A percentile compares a stretch with the other conserved stretches of the same genome.
phyloP scores from a whole-genome alignment of 1,140 invertebrate genomes.

The Sinonovacula constricta region DNA sequence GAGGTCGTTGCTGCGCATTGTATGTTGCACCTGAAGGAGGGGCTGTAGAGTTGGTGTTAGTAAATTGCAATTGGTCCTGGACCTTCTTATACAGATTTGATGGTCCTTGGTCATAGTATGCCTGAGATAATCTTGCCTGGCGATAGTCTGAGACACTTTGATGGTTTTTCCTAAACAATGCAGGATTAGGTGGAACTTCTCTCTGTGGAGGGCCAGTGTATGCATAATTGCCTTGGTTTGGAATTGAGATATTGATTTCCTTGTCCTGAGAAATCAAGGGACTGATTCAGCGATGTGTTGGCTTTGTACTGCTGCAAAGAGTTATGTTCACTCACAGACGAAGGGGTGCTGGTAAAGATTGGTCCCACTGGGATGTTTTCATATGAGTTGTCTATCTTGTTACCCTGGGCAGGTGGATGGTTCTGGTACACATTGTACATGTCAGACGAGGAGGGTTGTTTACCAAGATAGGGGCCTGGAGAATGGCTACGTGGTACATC shows the following conservation, averaged over 20 bases:
- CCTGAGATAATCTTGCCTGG: background rate
- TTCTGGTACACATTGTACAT: slow-evolving; percentile 12
- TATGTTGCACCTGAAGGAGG: background rate
- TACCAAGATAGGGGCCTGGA: slow-evolving; percentile 18
- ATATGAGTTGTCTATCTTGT: slow-evolving; percentile 30
- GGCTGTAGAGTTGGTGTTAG: background rate
- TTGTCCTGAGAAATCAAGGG: background rate
- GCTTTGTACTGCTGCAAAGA: background rate
- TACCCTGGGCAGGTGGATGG: slow-evolving; percentile 12
- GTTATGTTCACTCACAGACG: background rate
- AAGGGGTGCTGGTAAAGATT: background rate
- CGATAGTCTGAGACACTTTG: no score
- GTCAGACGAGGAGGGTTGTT: slow-evolving; percentile 3
- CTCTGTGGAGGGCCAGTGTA: background rate
- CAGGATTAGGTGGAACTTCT: background rate
- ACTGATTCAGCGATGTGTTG: background rate
- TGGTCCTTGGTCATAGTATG: background rate
- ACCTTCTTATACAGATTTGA: background rate
- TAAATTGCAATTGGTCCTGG: background rate
- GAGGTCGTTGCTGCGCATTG: background rate
- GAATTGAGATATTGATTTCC: background rate
- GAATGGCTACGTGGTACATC: background rate
- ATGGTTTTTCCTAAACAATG: no score
- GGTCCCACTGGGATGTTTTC: slow-evolving; percentile 15
- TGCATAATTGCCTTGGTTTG: background rate